Evolutionary conservation across 2,888 invertebrate species (phyloP).

Genomic region (Cynaeus angustus): DNA sequence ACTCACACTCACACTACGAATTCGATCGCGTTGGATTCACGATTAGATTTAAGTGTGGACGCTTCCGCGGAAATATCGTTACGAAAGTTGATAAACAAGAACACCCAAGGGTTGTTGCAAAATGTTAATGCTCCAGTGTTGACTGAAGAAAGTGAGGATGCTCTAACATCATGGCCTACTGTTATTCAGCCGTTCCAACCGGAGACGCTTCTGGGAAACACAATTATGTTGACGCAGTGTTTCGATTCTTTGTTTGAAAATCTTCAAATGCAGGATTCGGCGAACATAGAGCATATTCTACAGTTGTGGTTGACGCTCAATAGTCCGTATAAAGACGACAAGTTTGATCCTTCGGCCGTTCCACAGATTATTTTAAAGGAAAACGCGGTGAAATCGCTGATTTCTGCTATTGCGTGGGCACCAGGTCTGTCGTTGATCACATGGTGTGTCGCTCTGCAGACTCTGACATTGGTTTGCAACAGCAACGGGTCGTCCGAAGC

Average conservation of each 20-base stretch:
- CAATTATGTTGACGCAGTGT: conserved; percentile 79
- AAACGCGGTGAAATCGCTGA: conserved; percentile 78
- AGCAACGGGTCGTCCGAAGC: conserved; percentile 69
- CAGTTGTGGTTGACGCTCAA: conserved; percentile 92
- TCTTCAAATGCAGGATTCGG: conserved; percentile 80
- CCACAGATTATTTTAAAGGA: conserved; percentile 80
- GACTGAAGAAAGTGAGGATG: conserved; percentile 45
- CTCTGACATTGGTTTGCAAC: conserved; percentile 83
- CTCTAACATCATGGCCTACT: conserved; percentile 63
- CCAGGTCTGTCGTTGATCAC: conserved; percentile 82
- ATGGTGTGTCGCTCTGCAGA: conserved; percentile 87
- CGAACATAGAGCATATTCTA: conserved; percentile 87
- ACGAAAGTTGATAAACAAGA: conserved; percentile 72
- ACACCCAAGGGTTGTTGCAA: conserved; percentile 64
- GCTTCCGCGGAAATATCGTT: conserved; percentile 84
- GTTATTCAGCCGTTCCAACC: conserved; percentile 69
- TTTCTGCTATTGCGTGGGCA: conserved; percentile 79
- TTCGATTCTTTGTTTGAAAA: conserved; percentile 82
- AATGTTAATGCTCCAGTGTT: conserved; percentile 60
- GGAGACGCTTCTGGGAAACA: conserved; percentile 71
- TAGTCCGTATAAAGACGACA: conserved; percentile 72
- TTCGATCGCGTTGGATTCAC: conserved; percentile 83
- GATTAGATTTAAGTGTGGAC: conserved; percentile 87
- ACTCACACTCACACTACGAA: conserved; percentile 69
- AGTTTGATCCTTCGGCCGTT: conserved; percentile 75